These are phyloP conservation scores for Centruroides sculpturatus DNA, from an alignment of 1,140 invertebrate species.

Conservation along the genomic window DNA sequence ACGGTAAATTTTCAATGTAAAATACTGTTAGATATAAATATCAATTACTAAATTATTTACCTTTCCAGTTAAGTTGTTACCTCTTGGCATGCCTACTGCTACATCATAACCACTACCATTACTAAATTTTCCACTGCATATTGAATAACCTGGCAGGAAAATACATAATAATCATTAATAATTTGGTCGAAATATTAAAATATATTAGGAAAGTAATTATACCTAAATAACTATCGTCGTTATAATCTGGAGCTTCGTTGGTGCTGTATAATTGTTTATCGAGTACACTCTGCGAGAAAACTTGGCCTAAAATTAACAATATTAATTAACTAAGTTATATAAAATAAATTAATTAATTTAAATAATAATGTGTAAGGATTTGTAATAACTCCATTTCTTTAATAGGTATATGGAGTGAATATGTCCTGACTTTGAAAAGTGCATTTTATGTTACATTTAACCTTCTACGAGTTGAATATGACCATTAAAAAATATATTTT, in stretches of 20 bases:
- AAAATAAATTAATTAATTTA: no score
- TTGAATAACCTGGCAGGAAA: conserved; percentile 55
- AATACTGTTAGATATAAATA: not conserved
- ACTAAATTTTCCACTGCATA: conserved; percentile 74
- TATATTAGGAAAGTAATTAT: not conserved
- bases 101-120: conserved; percentile 58
- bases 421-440: no score
- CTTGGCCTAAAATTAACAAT: conserved; percentile 4
- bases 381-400: no score
- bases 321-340: no score
- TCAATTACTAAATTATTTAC: conserved; percentile 31
- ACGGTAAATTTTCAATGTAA: not conserved
- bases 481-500: no score
- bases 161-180: not conserved
- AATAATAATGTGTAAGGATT: no score
- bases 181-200: not conserved
- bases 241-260: conserved; percentile 34
- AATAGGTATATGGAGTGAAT: no score
- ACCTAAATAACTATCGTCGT: conserved; percentile 76
- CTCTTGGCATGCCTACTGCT: conserved; percentile 83
- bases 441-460: no score
- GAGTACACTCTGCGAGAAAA: conserved; percentile 9
- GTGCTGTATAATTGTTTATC: conserved; percentile 1
- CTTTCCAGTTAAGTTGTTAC: conserved; percentile 59
- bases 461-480: no score